These are phyloP conservation scores for Menura novaehollandiae DNA, from an alignment of 2,113 vertebrate genomes.

Conservation along the genomic window DNA sequence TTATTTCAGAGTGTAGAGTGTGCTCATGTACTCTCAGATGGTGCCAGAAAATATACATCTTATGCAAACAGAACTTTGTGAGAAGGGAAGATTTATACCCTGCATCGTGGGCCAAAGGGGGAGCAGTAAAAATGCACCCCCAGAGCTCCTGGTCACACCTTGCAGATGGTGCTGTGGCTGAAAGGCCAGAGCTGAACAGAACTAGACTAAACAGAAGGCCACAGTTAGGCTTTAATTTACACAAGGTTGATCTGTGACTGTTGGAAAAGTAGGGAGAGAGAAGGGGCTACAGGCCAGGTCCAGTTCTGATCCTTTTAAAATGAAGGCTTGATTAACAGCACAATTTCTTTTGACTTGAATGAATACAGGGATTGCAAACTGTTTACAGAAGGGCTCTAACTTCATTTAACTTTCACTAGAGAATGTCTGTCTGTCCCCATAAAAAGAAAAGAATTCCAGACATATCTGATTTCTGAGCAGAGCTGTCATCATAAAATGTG, in stretches of 20 bases:
- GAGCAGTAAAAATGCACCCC: neutral
- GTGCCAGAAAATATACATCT: neutral
- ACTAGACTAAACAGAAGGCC: neutral
- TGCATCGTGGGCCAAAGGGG: neutral
- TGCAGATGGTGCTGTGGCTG: neutral
- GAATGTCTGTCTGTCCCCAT: constrained; percentile 1
- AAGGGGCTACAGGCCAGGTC: neutral
- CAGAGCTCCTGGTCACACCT: neutral
- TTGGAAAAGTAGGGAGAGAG: neutral
- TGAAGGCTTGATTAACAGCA: constrained; percentile 23
- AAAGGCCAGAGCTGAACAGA: neutral
- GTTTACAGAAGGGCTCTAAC: constrained; percentile 11
- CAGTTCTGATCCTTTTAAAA: constrained; percentile 24
- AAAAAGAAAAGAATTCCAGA: neutral
- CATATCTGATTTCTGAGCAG: neutral
- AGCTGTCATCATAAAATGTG: neutral
- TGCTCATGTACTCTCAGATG: neutral
- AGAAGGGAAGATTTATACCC: neutral
- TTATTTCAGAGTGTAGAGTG: neutral
- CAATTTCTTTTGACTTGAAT: neutral
- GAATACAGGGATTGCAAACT: neutral
- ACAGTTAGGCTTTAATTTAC: neutral
- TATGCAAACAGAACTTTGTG: neutral
- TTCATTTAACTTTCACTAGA: neutral
- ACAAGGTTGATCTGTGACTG: neutral